Percentiles rank a stretch among this genome's conserved stretches.
These are phyloP conservation scores for Acanthosepion esculentum DNA, from an alignment of 2,888 invertebrate genomes.

Conservation along the genomic window DNA sequence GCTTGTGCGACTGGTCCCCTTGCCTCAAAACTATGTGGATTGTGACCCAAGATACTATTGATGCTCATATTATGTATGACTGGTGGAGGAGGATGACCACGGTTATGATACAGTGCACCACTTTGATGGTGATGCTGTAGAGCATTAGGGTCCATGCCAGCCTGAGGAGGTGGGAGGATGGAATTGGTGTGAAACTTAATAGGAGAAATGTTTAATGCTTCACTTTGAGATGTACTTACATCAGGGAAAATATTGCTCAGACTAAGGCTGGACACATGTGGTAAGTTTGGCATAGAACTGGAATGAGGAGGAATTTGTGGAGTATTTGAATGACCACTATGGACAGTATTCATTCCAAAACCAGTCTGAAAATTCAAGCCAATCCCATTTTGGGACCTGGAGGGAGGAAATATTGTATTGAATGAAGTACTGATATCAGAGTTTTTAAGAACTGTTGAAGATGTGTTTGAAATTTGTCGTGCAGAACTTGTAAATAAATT, in stretches of 20 bases:
- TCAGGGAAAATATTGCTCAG: constrained; percentile 72
- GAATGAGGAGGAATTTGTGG: constrained; percentile 67
- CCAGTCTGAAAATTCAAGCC: constrained; percentile 71
- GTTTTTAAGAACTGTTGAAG: constrained; percentile 66
- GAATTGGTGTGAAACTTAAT: constrained; percentile 73
- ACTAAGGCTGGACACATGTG: constrained; percentile 73
- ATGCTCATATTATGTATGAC: constrained; percentile 73
- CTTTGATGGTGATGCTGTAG: constrained; percentile 69
- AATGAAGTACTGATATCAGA: constrained; percentile 63
- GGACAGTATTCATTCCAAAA: constrained; percentile 70
- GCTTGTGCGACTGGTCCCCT: constrained; percentile 63
- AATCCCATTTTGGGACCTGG: constrained; percentile 69
- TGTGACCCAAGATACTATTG: constrained; percentile 73
- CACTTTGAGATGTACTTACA: constrained; percentile 63
- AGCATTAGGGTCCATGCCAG: constrained; percentile 67
- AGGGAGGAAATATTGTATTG: constrained; percentile 67
- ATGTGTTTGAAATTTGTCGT: constrained; percentile 63
- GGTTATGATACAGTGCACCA: constrained; percentile 66
- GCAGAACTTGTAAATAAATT: constrained; percentile 67
- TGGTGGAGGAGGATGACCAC: constrained; percentile 66
- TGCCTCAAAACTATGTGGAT: constrained; percentile 73
- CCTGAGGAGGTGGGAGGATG: constrained; percentile 64
- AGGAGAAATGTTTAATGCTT: constrained; percentile 71
- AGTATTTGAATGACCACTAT: constrained; percentile 64
- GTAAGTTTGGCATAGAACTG: constrained; percentile 59